Evolutionary conservation across 1,140 invertebrate genomes (phyloP), one percentile per base, ranked within the genome.

Genomic region (Lasaia peninsularis): DNA sequence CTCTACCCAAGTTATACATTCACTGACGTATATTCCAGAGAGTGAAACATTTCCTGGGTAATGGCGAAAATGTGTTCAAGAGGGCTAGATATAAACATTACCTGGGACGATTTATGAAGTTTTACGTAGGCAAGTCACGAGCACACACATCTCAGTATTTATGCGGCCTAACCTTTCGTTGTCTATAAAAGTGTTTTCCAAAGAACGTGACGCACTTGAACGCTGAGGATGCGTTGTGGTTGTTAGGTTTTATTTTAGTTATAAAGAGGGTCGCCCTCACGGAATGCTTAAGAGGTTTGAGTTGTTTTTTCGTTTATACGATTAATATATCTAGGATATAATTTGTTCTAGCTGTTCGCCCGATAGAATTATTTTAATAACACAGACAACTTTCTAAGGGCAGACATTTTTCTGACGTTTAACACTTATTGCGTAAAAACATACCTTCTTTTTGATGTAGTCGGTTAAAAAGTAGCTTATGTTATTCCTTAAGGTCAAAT

Each of bases 231-330:
- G 60, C 65, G 63, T 63, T 63, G 65, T 62, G 68, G 71, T 63
- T 69, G 64, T 74, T 71, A 69, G 59, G 65, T 78, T 78, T 78
- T 74, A 78, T 56, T 73, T 60, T 69, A 54, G 70, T 65, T 70
- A 63, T 71, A 75, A 73, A 74, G 69, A 69, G 61, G 67, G 65
- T 65, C 66, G 58, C 44, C 57, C 63, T 67, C 64, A 64, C 65
- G 49, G 34, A 53, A 21, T 48, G 18, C 20, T 4, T 48, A n/a
- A 21, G 12, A 44, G 6, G 40, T 4, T 18, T 48, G 1, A 20
- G 18, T 18, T 44, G 16, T 44, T 44, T 44, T 3, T 16, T 16
- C 16, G 37, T 18, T 21, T 11, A 21, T 48, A 48, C 8, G 0
- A 28, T 28, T 2, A 7, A 28, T n/a, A n/a, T n/a, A n/a, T n/a